phyloP scores from a whole-genome alignment of 2,888 invertebrate genomes.

The Esperia sulphurella region DNA sequence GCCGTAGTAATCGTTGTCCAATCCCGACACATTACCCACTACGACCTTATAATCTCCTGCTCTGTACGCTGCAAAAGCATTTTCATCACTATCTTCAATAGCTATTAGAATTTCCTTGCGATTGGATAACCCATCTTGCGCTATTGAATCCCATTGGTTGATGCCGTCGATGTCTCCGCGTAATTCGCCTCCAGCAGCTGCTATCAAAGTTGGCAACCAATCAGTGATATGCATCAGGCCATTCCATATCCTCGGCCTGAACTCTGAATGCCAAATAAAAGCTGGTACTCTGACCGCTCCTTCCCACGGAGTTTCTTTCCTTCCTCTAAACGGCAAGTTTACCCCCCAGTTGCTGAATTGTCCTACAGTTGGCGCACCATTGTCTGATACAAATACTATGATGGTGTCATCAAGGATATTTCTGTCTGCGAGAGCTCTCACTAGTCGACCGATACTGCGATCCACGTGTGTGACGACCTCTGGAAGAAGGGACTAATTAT shows the following conservation, averaged over 20 bases:
- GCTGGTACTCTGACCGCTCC: slow-evolving; percentile 89
- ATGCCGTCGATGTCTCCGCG: slow-evolving; percentile 80
- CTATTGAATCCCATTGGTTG: slow-evolving; percentile 83
- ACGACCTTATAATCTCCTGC: slow-evolving; percentile 82
- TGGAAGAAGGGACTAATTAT: slow-evolving; percentile 32
- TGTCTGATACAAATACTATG: slow-evolving; percentile 93
- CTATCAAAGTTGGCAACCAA: slow-evolving; percentile 87
- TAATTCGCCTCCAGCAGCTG: slow-evolving; percentile 53
- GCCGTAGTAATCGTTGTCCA: slow-evolving; percentile 59
- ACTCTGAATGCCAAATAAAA: slow-evolving; percentile 81
- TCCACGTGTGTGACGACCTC: slow-evolving; percentile 88
- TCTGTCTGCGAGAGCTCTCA: slow-evolving; percentile 82
- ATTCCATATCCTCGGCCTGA: slow-evolving; percentile 81
- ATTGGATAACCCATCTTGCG: slow-evolving; percentile 58
- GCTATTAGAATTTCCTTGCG: slow-evolving; percentile 80
- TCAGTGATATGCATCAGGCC: slow-evolving; percentile 88
- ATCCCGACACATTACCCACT: slow-evolving; percentile 72
- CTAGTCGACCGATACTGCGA: slow-evolving; percentile 87
- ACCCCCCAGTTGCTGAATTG: slow-evolving; percentile 86
- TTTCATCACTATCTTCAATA: slow-evolving; percentile 72
- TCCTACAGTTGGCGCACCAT: slow-evolving; percentile 90
- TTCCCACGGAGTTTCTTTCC: slow-evolving; percentile 91
- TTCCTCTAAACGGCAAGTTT: slow-evolving; percentile 88
- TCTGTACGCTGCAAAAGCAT: slow-evolving; percentile 76
- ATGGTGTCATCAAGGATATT: slow-evolving; percentile 89